Evolutionary conservation across 2,113 vertebrate species (phyloP).

Genomic region (Athene cunicularia): DNA sequence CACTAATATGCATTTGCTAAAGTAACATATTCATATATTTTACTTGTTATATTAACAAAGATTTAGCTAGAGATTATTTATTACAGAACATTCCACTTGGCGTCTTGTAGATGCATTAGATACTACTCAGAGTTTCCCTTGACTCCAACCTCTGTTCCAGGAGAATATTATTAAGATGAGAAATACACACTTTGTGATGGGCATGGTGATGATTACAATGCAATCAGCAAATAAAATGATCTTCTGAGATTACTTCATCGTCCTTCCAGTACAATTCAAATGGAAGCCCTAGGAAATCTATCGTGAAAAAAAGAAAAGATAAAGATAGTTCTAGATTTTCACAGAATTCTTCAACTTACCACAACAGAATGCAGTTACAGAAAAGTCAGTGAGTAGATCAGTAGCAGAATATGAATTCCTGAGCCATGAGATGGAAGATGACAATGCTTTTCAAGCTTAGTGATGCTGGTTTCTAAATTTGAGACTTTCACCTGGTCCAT

Average conservation of each 20-base stretch:
- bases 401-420: background rate
- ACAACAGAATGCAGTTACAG: background rate
- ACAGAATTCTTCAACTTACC: background rate
- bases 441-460: background rate
- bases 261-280: background rate
- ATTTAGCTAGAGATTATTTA: background rate
- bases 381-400: background rate
- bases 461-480: background rate
- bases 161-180: background rate
- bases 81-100: background rate
- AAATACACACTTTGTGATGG: background rate
- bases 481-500: background rate
- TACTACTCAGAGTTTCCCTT: background rate
- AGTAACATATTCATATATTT: background rate
- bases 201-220: background rate
- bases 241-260: background rate
- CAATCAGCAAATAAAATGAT: background rate
- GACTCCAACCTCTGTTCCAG: background rate
- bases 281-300: background rate
- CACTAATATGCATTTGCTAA: conserved; percentile 4
- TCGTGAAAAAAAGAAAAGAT: background rate
- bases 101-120: background rate
- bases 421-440: background rate
- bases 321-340: background rate
- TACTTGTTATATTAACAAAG: background rate